phyloP scores from a whole-genome alignment of 2,113 vertebrate genomes.

The Bufo gargarizans region DNA sequence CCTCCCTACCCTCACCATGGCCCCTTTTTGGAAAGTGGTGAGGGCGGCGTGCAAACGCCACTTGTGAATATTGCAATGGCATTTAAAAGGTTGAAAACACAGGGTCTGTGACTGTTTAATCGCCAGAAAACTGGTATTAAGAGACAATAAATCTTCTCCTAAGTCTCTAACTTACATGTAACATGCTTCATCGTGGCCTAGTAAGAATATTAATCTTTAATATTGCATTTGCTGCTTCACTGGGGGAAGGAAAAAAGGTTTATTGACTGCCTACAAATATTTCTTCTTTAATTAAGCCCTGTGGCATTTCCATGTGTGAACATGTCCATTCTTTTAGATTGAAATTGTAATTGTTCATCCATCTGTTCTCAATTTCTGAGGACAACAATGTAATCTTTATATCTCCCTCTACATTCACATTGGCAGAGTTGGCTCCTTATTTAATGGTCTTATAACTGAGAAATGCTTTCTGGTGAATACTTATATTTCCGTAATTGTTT shows the following conservation, averaged over 20 bases:
- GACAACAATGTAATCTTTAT: slow-evolving; percentile 54
- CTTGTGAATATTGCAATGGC: too few relatives aligned
- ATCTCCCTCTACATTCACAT: slow-evolving; percentile 14
- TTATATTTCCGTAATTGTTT: not conserved
- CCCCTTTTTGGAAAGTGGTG: too few relatives aligned
- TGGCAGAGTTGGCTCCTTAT: slow-evolving; percentile 6
- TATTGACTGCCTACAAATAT: slow-evolving; percentile 38
- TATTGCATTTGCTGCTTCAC: slow-evolving; percentile 34
- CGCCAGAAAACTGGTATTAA: too few relatives aligned
- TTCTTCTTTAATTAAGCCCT: slow-evolving; percentile 49
- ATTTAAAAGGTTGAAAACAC: too few relatives aligned
- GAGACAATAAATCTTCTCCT: not conserved
- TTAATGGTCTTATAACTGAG: not conserved
- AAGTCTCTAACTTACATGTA: not conserved
- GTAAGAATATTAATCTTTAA: slow-evolving; percentile 29
- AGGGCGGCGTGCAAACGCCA: too few relatives aligned
- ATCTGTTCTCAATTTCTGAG: slow-evolving; percentile 53
- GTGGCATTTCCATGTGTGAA: slow-evolving; percentile 46
- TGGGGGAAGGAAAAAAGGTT: slow-evolving; percentile 11
- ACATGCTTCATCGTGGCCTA: not conserved
- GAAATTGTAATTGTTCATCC: slow-evolving; percentile 35
- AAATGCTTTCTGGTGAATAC: not conserved
- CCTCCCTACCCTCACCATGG: too few relatives aligned
- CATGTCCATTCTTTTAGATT: slow-evolving; percentile 48
- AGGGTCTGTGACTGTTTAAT: too few relatives aligned